Evolutionary conservation across 2,888 invertebrate species (phyloP).

Genomic region (Eupithecia exiguata): DNA sequence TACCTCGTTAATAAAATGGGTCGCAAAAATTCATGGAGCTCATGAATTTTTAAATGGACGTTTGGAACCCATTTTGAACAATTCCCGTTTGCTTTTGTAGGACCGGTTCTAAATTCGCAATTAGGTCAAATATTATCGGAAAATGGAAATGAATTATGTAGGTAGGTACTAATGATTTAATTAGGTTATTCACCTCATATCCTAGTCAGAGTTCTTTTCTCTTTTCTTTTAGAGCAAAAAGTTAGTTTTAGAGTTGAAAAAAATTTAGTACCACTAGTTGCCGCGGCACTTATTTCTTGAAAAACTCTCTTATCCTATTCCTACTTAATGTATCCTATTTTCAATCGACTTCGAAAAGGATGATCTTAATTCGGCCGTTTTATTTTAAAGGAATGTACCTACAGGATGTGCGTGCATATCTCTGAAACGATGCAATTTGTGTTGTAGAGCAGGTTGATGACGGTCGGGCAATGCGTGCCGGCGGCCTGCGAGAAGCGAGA

Average conservation of each 20-base stretch:
- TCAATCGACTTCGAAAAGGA: neutral
- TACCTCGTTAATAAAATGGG: neutral
- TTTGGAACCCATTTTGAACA: neutral
- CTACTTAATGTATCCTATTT: neutral
- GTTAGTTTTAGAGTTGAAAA: too few species aligned
- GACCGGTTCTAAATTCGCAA: neutral
- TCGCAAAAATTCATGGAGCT: neutral
- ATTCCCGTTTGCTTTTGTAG: neutral
- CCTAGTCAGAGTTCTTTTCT: too few species aligned
- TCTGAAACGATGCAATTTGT: slow-evolving; percentile 26
- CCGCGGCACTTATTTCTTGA: too few species aligned
- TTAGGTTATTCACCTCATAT: neutral
- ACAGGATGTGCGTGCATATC: too few species aligned
- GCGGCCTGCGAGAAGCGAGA: slow-evolving; percentile 85
- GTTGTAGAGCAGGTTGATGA: slow-evolving; percentile 86
- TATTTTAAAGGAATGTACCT: too few species aligned
- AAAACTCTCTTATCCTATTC: neutral
- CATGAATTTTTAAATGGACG: neutral
- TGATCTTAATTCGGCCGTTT: neutral
- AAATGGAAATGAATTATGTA: neutral
- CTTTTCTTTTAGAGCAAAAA: too few species aligned
- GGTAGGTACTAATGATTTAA: neutral
- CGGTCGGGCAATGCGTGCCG: slow-evolving; percentile 90
- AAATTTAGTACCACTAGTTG: too few species aligned
- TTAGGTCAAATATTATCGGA: neutral